Evolutionary conservation across 1,140 invertebrate genomes (phyloP).

Genomic region (Pseudomyrmex concolor): DNA sequence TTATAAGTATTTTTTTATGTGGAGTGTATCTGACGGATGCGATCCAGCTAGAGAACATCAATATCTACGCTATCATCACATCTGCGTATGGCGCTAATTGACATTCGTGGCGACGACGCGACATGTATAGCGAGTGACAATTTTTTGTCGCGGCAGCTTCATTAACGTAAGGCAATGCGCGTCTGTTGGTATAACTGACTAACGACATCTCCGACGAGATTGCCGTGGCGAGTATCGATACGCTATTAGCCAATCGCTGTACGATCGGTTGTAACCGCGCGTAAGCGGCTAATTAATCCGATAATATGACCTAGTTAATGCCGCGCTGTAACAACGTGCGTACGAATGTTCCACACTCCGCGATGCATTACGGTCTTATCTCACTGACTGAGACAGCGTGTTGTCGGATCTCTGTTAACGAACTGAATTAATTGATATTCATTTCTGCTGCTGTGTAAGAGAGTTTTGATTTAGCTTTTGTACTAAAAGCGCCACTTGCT

Average conservation of each 20-base stretch:
- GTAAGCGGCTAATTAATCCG: conserved; percentile 77
- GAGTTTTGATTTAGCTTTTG: background rate
- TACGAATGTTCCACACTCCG: background rate
- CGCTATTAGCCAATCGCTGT: conserved; percentile 57
- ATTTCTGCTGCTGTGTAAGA: conserved; percentile 63
- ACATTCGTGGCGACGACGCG: conserved; percentile 23
- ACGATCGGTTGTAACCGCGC: conserved; percentile 63
- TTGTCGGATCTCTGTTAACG: conserved; percentile 69
- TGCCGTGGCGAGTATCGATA: conserved; percentile 54
- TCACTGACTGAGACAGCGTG: conserved; percentile 25
- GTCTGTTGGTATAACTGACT: background rate
- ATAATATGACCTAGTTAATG: conserved; percentile 73
- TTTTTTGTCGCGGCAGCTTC: conserved; percentile 35
- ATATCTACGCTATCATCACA: no score
- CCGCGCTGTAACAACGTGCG: conserved; percentile 41
- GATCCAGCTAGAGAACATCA: no score
- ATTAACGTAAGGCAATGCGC: conserved; percentile 23
- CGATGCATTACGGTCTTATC: background rate
- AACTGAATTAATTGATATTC: conserved; percentile 81
- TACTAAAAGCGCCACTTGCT: background rate
- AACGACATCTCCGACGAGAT: conserved; percentile 41
- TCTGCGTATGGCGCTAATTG: conserved; percentile 41
- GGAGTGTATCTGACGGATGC: no score
- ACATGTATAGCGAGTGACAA: background rate
- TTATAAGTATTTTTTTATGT: background rate